Evolutionary conservation across 1,140 invertebrate species (phyloP), one percentile per base, ranked within the genome.

Genomic region (Drosophila subobscura): DNA sequence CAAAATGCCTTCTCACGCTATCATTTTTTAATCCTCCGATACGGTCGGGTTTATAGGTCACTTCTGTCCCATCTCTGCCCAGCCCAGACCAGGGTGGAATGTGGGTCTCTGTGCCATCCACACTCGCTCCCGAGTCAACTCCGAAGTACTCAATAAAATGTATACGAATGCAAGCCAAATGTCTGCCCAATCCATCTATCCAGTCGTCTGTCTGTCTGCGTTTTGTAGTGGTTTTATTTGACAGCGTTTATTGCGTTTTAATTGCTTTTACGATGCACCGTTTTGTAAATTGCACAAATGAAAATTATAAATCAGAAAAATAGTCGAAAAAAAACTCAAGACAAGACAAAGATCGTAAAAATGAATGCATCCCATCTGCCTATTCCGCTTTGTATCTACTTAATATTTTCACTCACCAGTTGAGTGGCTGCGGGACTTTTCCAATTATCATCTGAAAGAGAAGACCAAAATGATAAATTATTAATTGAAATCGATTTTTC

Each of bases 1-100:
- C 83, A 78, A 80, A 89, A 85, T 89, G 77, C 84, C 85, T 85
- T 89, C 79, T 89, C 84, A 89, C 84, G 84, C 84, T 79, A 89
- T 89, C 79, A 88, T 84, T 88, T 88, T 89, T 89, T 88, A 88
- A 84, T 88, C 83, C 83, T 77, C 75, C 77, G 68, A 73, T 79
- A 77, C 63, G 56, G 76, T 73, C 72, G 64, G 72, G 46, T 78
- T 86, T 86, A 88, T 74, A 63, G 41, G 57, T 67, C 52, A 42
- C 46, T 23, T 37, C 40, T 27, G 10, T 49, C 40, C 23, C 46
- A n/a, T 22, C 41, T 41, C 44, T 23, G 16, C 1, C 47, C 20
- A 6, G 29, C 22, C 52, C 22, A 10, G 41, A 37, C 42, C 37
- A 42, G 33, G 45, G 0, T 20, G 47, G 53, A 64, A 88, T 72